Evolutionary conservation across 2,888 invertebrate species (phyloP), one percentile per base, ranked within the genome.

Genomic region (Folsomia manolachei): DNA sequence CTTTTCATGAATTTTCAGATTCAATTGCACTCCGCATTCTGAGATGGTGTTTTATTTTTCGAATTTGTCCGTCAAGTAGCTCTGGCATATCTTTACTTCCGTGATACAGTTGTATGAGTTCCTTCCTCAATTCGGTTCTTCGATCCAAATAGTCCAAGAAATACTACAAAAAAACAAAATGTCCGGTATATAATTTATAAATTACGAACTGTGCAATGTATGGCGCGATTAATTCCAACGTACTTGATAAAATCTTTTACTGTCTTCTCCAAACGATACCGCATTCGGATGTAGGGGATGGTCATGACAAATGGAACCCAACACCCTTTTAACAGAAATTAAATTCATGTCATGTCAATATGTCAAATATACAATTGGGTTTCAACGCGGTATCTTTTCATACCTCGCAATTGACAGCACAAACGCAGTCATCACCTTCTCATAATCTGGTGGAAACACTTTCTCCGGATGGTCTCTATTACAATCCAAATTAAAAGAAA

Each of bases 271-370:
- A 68, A 74, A 77, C 11, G 72, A 71, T 21, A 80, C 71, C 14
- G 80, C 78, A 61, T 78, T 77, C 1, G 76, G 72, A 70, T 80
- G 80, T 1, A 79, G 71, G 0, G 80, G 80, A 71, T 80, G 80
- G 60, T 80, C 78, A 62, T 80, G 80, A 56, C 77, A 78, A 61
- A 80, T 77, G 23, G 75, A 74, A 27, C 79, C 80, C 2, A n/a
- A n/a, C n/a, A n/a, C n/a, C n/a, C n/a, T n/a, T n/a, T n/a, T n/a
- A n/a, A n/a, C n/a, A n/a, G n/a, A n/a, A n/a, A n/a, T n/a, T n/a
- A n/a, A n/a, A n/a, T n/a, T n/a, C n/a, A n/a, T n/a, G n/a, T n/a
- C n/a, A n/a, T n/a, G n/a, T n/a, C n/a, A n/a, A n/a, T n/a, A n/a
- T n/a, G n/a, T n/a, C n/a, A n/a, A n/a, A n/a, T n/a, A n/a, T n/a